These are phyloP conservation scores for Xestia ashworthii DNA, from an alignment of 2,888 invertebrate species.

Conservation along the genomic window DNA sequence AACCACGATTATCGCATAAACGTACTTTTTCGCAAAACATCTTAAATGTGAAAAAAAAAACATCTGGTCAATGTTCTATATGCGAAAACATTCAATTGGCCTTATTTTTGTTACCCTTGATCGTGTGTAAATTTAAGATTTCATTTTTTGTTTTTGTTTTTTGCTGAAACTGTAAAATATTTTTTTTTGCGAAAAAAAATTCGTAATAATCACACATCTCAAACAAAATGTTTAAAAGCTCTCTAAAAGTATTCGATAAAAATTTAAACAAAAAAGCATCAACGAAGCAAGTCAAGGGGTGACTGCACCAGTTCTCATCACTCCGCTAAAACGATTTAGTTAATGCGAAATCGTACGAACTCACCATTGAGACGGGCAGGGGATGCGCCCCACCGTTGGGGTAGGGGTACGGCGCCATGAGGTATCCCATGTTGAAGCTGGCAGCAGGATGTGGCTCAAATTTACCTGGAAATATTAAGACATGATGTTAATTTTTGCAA, in stretches of 20 bases:
- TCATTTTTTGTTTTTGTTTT: no score
- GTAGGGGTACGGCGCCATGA: conserved; percentile 97
- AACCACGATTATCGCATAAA: no score
- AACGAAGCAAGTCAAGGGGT: conserved; percentile 55
- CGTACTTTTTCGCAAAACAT: no score
- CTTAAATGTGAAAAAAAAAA: no score
- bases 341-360: conserved; percentile 79
- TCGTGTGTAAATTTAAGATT: no score
- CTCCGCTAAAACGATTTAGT: conserved; percentile 63
- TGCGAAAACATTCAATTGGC: no score
- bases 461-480: conserved; percentile 91
- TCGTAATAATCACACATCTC: background rate
- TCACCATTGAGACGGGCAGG: conserved; percentile 97
- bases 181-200: no score
- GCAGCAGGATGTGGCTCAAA: conserved; percentile 95
- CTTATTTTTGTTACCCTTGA: no score
- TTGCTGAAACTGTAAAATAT: no score
- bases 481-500: background rate
- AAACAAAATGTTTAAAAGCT: background rate
- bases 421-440: conserved; percentile 97
- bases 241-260: conserved; percentile 3
- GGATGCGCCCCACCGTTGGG: conserved; percentile 96
- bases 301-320: conserved; percentile 48
- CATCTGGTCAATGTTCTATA: no score
- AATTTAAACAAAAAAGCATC: conserved; percentile 20